Percentiles rank a stretch among this genome's conserved stretches.
Conservation (phyloP, 1,140 invertebrate species). For the Physella acuta region DNA sequence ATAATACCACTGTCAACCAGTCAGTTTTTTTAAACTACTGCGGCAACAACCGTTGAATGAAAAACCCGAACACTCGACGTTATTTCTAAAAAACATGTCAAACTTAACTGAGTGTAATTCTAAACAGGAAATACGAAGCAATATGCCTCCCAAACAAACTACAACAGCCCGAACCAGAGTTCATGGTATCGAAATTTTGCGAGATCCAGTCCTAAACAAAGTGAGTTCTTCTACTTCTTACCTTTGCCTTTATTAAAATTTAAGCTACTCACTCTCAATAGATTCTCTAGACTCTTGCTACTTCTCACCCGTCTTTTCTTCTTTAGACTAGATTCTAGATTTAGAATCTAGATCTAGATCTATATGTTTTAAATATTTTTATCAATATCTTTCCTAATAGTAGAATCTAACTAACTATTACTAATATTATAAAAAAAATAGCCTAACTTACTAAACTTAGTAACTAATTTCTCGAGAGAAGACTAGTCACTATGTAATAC, state of each 20-base stretch:
- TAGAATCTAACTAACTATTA: no score
- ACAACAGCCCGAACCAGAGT: slow-evolving; percentile 17
- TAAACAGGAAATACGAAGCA: background rate
- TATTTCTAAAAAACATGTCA: no score
- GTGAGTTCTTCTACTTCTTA: slow-evolving; percentile 27
- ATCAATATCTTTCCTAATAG: background rate
- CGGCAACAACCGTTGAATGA: no score
- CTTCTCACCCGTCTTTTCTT: background rate
- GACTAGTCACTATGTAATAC: no score
- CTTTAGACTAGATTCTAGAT: background rate
- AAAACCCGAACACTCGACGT: no score
- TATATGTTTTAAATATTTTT: background rate
- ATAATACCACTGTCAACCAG: no score
- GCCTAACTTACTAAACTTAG: no score
- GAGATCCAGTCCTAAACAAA: slow-evolving; percentile 53
- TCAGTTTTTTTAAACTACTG: no score
- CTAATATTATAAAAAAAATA: no score
- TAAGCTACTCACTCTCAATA: background rate
- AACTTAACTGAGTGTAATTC: no score
- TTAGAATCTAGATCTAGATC: slow-evolving; percentile 4
- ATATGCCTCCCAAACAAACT: background rate
- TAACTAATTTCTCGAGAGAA: no score
- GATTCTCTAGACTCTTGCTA: background rate
- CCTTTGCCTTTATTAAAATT: background rate
- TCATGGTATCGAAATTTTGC: slow-evolving; percentile 49